Percentiles rank a stretch among this genome's conserved stretches.
Conservation (phyloP, 1,140 invertebrate genomes). For the Oscheius sp. region DNA sequence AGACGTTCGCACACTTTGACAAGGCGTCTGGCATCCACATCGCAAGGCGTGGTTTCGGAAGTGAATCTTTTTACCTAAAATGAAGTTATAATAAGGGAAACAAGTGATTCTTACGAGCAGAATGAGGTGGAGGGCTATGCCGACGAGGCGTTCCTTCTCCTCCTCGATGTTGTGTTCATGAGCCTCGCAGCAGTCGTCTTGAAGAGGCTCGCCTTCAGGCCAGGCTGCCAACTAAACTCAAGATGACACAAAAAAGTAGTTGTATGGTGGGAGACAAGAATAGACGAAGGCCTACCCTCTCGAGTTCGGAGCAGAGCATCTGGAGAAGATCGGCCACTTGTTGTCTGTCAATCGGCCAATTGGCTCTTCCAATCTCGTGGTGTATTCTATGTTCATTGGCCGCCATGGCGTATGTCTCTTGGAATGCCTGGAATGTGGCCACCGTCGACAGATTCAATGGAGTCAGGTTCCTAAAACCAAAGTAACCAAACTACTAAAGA, state of each 20-base stretch:
- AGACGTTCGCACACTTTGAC: constrained; percentile 7
- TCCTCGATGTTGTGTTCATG: constrained; percentile 1
- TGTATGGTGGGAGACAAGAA: neutral
- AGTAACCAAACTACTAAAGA: neutral
- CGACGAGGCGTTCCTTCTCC: neutral
- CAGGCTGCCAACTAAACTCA: neutral
- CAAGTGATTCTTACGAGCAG: neutral
- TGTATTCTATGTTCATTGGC: constrained; percentile 18
- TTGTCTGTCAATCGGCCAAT: neutral
- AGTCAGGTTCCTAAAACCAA: constrained; percentile 19
- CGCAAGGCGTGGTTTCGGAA: neutral
- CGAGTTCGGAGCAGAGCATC: neutral
- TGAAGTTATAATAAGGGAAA: neutral
- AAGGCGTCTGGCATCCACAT: neutral
- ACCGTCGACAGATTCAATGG: constrained; percentile 13
- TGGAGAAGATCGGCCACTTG: neutral
- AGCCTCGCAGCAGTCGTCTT: neutral
- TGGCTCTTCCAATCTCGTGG: neutral
- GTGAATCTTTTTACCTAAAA: neutral
- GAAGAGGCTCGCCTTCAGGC: neutral
- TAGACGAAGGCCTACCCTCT: neutral
- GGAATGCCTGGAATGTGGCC: constrained; percentile 30
- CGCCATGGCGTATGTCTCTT: constrained; percentile 33
- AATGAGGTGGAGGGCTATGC: constrained; percentile 5
- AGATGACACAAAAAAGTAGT: too few relatives aligned